These are phyloP conservation scores for Yasuhikotakia modesta DNA, from an alignment of 2,797 vertebrate species.

Conservation along the genomic window DNA sequence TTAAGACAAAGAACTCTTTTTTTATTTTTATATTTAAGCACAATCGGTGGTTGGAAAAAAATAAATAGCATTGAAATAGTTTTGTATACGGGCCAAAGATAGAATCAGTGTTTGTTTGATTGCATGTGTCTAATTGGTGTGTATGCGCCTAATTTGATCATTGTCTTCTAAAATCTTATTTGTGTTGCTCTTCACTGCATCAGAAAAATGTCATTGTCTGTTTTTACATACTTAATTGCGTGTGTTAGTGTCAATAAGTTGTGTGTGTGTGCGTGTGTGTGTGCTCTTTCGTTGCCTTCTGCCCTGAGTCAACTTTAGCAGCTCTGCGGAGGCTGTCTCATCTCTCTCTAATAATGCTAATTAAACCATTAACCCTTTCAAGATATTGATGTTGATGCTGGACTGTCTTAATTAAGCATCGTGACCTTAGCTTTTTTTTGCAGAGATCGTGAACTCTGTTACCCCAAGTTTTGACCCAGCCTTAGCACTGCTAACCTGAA, in stretches of 20 bases:
- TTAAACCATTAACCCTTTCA: slow-evolving; percentile 77
- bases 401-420: slow-evolving; percentile 44
- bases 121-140: slow-evolving; percentile 1
- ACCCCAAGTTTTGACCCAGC: slow-evolving; percentile 54
- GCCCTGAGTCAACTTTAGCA: slow-evolving; percentile 56
- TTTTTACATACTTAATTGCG: slow-evolving; percentile 13
- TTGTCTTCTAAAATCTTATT: neutral
- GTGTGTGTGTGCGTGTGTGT: neutral
- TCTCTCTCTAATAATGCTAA: slow-evolving; percentile 71
- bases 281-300: slow-evolving; percentile 28
- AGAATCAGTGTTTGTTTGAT: slow-evolving; percentile 15
- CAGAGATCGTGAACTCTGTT: slow-evolving; percentile 24
- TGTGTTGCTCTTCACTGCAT: slow-evolving; percentile 3
- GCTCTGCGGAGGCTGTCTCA: slow-evolving; percentile 53
- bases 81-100: slow-evolving; percentile 22
- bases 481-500: slow-evolving; percentile 51
- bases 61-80: slow-evolving; percentile 23
- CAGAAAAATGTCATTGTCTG: neutral
- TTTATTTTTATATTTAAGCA: slow-evolving; percentile 31
- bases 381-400: slow-evolving; percentile 63
- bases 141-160: neutral
- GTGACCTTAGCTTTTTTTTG: neutral
- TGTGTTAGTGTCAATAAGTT: neutral
- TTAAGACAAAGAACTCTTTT: slow-evolving; percentile 34
- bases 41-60: slow-evolving; percentile 26